phyloP scores from a whole-genome alignment of 2,113 vertebrate genomes.

The Calidris pugnax region DNA sequence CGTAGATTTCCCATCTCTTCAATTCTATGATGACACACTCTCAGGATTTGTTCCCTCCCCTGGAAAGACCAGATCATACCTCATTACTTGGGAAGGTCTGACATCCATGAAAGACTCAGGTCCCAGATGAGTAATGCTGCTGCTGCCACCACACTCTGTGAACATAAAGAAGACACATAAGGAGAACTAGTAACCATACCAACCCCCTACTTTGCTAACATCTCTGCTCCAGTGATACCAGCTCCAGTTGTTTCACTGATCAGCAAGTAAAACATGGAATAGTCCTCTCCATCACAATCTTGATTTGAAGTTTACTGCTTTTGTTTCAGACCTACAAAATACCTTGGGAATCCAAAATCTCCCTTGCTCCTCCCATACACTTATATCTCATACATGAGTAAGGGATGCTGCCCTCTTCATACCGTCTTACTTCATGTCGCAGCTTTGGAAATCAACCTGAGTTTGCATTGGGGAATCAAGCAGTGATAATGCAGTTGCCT shows the following conservation, averaged over 20 bases:
- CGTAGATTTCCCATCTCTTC: background rate
- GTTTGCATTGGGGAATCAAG: background rate
- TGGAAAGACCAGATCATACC: background rate
- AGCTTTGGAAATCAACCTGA: background rate
- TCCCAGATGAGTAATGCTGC: background rate
- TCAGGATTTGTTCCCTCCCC: background rate
- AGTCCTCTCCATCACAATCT: background rate
- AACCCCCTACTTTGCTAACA: background rate
- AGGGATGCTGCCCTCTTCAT: background rate
- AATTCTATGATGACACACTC: rapidly evolving
- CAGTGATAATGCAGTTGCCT: background rate
- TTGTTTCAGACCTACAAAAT: background rate
- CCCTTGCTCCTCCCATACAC: background rate
- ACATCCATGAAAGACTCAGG: background rate
- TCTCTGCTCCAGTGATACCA: background rate
- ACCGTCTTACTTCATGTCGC: background rate
- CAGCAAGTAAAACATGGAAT: background rate
- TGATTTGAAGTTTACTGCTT: background rate
- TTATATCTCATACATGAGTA: background rate
- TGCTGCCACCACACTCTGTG: background rate
- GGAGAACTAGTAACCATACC: background rate
- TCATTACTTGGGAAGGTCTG: background rate
- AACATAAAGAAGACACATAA: background rate
- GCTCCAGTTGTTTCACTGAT: background rate
- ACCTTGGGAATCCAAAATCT: background rate